phyloP scores from a whole-genome alignment of 2,797 vertebrate species.

The Strix occidentalis region DNA sequence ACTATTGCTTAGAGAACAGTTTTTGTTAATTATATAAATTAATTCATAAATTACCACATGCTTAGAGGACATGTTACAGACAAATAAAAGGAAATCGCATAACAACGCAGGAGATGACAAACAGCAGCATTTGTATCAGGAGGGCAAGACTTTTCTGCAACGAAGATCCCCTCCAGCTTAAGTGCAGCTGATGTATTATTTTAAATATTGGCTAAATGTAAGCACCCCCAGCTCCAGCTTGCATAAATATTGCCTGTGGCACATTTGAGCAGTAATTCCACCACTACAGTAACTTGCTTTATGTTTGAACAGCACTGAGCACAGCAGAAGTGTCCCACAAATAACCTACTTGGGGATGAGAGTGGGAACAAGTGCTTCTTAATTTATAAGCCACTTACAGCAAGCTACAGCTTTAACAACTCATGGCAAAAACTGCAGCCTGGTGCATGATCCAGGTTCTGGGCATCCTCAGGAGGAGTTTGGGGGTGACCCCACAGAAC shows the following conservation, averaged over 20 bases:
- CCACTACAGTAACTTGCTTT: neutral
- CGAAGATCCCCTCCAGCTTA: neutral
- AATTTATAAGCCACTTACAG: neutral
- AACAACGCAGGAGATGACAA: neutral
- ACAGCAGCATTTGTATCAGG: neutral
- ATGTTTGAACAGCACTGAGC: neutral
- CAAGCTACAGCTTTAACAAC: neutral
- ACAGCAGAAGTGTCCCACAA: neutral
- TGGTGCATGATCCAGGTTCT: neutral
- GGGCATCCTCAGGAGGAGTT: neutral
- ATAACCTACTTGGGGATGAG: neutral
- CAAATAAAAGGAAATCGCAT: neutral
- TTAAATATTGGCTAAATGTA: neutral
- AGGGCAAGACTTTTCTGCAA: neutral
- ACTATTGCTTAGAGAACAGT: neutral
- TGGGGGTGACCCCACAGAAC: neutral
- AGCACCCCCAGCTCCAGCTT: neutral
- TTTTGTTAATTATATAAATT: neutral
- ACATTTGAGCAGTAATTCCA: neutral
- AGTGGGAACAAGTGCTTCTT: neutral
- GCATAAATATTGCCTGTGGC: accelerated
- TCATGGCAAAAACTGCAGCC: accelerated
- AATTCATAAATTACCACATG: neutral
- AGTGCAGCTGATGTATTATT: neutral
- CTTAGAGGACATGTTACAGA: neutral